phyloP scores from a whole-genome alignment of 2,797 vertebrate species.

The Periophthalmus magnuspinnatus region DNA sequence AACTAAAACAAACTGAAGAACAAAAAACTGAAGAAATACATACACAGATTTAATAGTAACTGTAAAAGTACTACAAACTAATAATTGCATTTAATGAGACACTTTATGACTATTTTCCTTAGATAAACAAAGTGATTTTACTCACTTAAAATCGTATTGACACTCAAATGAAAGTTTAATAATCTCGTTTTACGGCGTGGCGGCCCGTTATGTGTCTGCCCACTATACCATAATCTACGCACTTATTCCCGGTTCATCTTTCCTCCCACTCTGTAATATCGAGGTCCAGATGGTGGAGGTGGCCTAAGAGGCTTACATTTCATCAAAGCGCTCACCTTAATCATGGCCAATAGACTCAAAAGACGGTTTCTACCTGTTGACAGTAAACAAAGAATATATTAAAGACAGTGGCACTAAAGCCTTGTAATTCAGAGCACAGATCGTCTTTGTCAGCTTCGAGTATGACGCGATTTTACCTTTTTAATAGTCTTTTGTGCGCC shows the following conservation, averaged over 20 bases:
- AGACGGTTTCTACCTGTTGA: conserved; percentile 21
- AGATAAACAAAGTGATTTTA: too few relatives aligned
- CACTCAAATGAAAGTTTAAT: not conserved
- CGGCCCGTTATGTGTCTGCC: not conserved
- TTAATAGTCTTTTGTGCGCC: conserved; percentile 31
- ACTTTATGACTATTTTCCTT: too few relatives aligned
- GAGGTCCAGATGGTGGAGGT: conserved; percentile 74
- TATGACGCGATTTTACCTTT: conserved; percentile 23
- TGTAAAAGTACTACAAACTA: too few relatives aligned
- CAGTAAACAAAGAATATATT: conserved; percentile 7
- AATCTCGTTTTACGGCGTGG: not conserved
- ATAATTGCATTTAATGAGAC: too few relatives aligned
- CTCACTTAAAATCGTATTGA: too few relatives aligned
- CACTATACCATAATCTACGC: conserved; percentile 28
- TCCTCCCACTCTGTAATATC: conserved; percentile 50
- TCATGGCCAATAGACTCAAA: conserved; percentile 66
- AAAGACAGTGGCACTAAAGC: conserved; percentile 4
- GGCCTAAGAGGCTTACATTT: conserved; percentile 79
- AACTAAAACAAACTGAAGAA: too few relatives aligned
- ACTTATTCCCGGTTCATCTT: conserved; percentile 34
- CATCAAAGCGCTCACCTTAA: conserved; percentile 74
- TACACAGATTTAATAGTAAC: too few relatives aligned
- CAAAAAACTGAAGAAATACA: too few relatives aligned
- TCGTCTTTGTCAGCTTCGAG: conserved; percentile 21
- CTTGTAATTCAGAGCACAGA: conserved; percentile 5